Conservation (phyloP, 2,888 invertebrate genomes). For the Mesorhabditis spiculigera region DNA sequence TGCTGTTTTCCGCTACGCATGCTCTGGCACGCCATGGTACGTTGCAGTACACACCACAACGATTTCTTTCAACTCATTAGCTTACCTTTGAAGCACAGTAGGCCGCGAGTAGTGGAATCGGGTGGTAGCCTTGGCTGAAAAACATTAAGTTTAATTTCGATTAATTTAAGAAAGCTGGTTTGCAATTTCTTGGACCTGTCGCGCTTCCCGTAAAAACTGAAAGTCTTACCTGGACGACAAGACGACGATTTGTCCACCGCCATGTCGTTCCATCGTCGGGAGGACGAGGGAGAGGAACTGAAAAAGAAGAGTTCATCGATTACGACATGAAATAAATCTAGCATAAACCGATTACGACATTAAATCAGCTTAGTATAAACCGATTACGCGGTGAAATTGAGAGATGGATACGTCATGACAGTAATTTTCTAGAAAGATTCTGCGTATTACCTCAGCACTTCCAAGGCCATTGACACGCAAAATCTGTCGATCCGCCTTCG, state of each 20-base stretch:
- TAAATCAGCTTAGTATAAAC: too few species aligned
- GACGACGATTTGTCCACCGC: constrained; percentile 55
- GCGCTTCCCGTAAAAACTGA: too few species aligned
- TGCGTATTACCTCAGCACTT: constrained; percentile 39
- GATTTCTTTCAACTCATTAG: too few species aligned
- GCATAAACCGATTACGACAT: not conserved
- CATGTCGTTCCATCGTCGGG: constrained; percentile 50
- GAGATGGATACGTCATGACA: too few species aligned
- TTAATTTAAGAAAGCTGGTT: too few species aligned
- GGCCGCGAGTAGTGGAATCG: constrained; percentile 54
- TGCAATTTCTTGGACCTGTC: too few species aligned
- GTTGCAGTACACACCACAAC: too few species aligned
- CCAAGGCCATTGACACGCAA: constrained; percentile 53
- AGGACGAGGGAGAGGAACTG: constrained; percentile 50
- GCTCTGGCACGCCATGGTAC: too few species aligned
- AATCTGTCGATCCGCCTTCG: constrained; percentile 47
- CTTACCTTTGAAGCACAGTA: constrained; percentile 51
- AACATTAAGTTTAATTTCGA: not conserved
- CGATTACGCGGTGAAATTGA: too few species aligned
- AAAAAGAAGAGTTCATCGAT: constrained; percentile 8
- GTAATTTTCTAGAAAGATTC: not conserved
- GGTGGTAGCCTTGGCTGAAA: constrained; percentile 46
- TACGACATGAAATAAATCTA: not conserved
- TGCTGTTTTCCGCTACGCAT: too few species aligned
- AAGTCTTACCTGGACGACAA: constrained; percentile 38